phyloP scores from a whole-genome alignment of 2,113 vertebrate species.

The Myocastor coypus region DNA sequence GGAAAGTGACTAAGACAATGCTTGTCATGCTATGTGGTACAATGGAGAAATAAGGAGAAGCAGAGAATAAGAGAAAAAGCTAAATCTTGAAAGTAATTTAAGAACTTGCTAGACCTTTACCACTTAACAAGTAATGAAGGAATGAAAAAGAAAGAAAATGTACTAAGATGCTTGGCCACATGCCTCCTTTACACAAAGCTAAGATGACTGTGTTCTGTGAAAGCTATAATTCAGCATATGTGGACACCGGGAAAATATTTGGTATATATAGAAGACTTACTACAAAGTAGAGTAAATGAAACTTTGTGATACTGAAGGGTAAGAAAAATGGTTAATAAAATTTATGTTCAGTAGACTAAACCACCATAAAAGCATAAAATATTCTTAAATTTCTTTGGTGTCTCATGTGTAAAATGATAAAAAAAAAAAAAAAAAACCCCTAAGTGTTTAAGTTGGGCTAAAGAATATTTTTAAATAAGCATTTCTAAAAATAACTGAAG shows the following conservation, averaged over 20 bases:
- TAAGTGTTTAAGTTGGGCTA: conserved; percentile 27
- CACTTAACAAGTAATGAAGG: not conserved
- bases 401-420: not conserved
- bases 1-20: not conserved
- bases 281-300: not conserved
- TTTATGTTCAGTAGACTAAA: not conserved
- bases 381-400: not conserved
- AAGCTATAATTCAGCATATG: not conserved
- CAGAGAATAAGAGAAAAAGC: not conserved
- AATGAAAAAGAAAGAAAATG: not conserved
- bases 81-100: not conserved
- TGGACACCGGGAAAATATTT: not conserved
- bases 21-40: not conserved
- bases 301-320: not conserved
- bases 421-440: too few species aligned
- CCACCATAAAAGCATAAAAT: not conserved
- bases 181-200: not conserved
- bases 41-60: not conserved
- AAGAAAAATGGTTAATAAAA: conserved; percentile 1
- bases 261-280: not conserved
- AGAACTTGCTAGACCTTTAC: not conserved
- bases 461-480: conserved; percentile 42
- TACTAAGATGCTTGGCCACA: not conserved
- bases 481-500: conserved; percentile 28
- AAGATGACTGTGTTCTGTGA: not conserved